These are phyloP conservation scores for Cossypha polioptera DNA, from an alignment of 2,797 vertebrate species.

Conservation along the genomic window DNA sequence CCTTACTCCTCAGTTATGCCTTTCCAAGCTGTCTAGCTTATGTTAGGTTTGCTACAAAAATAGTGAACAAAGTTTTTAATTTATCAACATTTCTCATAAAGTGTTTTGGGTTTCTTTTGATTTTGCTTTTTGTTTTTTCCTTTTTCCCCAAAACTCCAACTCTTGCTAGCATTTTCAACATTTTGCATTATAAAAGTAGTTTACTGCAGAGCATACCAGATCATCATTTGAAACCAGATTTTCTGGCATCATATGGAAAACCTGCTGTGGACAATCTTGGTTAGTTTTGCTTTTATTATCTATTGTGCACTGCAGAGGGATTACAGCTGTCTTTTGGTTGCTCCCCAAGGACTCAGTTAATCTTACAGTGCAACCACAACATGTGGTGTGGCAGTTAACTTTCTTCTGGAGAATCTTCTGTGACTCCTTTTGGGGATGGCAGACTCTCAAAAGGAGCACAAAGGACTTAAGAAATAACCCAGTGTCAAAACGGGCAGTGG, in stretches of 20 bases:
- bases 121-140: accelerated
- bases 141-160: background rate
- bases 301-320: background rate
- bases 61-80: background rate
- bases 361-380: background rate
- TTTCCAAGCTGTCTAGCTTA: background rate
- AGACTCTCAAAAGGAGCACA: background rate
- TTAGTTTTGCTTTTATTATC: background rate
- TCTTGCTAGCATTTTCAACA: background rate
- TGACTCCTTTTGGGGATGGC: background rate
- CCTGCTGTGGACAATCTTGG: background rate
- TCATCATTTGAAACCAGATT: background rate
- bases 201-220: background rate
- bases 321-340: background rate
- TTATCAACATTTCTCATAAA: background rate
- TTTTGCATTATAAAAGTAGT: background rate
- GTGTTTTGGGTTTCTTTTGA: background rate
- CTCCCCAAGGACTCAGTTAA: background rate
- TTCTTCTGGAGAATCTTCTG: background rate
- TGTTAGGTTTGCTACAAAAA: background rate
- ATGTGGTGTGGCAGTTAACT: background rate
- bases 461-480: background rate
- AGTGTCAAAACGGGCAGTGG: background rate
- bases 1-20: background rate
- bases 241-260: background rate